Base-by-base conservation (phyloP, 2,888 invertebrate species). In the Parnassius apollo region DNA sequence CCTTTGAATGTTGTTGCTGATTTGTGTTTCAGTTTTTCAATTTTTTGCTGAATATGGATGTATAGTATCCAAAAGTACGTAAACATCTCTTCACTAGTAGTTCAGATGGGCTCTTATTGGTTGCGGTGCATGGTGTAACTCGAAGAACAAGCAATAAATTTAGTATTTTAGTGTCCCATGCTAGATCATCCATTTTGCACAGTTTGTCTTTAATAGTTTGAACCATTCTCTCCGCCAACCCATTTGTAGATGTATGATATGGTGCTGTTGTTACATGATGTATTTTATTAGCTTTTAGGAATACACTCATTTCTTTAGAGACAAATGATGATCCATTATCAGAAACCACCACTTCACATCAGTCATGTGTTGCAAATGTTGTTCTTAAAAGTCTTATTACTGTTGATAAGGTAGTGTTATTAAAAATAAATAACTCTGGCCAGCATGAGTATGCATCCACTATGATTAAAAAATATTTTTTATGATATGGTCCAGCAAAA, bases 201-300 rank as follows among this genome's bases (percentile, higher is more conserved):
- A 50, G 42, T 66, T 61, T 59, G n/a, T n/a, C n/a, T n/a, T 69
- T 70, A 9, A 68, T 53, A 0, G 69, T 70, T 45, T 72, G 69
- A 1, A 69, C 65, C 61, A 68, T 66, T 45, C 69, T 55, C 54
- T 71, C 70, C 4, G 66, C 66, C n/a, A 66, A 59, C 0, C 71
- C 69, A 49, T 70, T 70, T 1, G 69, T 68, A 10, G 68, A 61
- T 7, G 69, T 69, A 45, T 69, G 69, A 49, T 68, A 68, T 7
- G 69, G 71, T 12, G 67, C 66, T 53, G 69, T 65, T 0, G 57
- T 63, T 3, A 69, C n/a, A 45, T 69, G 68, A n/a, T 50, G 44
- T 48, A 71, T 70, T 11, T 65, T 66, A 63, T 44, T 10, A 44
- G 44, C 44, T 9, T 44, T 10, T 10, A 44, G 10, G 8, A 44